Evolutionary conservation across 2,113 vertebrate genomes (phyloP), one percentile per base, ranked within the genome.

Genomic region (Hylia prasina): DNA sequence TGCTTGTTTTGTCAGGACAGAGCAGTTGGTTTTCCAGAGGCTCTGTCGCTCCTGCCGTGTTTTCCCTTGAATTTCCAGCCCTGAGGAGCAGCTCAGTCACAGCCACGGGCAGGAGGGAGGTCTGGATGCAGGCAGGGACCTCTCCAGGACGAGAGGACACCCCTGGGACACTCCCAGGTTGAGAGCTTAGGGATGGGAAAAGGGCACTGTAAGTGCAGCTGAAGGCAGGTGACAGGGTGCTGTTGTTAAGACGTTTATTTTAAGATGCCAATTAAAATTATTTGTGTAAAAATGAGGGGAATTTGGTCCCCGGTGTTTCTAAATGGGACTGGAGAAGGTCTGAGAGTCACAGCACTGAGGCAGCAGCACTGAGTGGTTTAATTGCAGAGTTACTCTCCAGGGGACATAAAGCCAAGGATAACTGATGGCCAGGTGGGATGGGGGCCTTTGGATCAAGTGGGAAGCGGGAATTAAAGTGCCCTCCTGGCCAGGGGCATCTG

Each of bases 41-140:
- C 65, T 3, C 5, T 0, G 4, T 0, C 22, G 77, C 30, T 78
- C 47, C 48, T 3, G 11, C 40, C 2, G 12, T 13, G 65, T 4
- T 47, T 53, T 35, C 14, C 42, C 85, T 25, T 5, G 81, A 9
- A 15, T 47, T 76, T 5, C 9, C 69, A 16, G 65, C 9, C 7
- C 6, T 1, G 1, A 8, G 31, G 69, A 51, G 15, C 47, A 61
- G 72, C 57, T 53, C 65, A 77, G 63, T 10, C 30, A 51, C 44
- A 24, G 15, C 27, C 39, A 30, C 53, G 7, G 53, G 30, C 16
- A 7, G 39, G 48, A 10, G 8, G 2, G 21, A 0, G 11, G n/a
- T 15, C 31, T 18, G 58, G 33, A 2, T 4, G 27, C 42, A 11
- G 47, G 39, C 60, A 35, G n/a, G 28, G 50, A 48, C 11, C 42